Percentiles rank a stretch among this genome's conserved stretches.
Conservation (phyloP, 2,797 vertebrate genomes). For the Rhinogobio ventralis region DNA sequence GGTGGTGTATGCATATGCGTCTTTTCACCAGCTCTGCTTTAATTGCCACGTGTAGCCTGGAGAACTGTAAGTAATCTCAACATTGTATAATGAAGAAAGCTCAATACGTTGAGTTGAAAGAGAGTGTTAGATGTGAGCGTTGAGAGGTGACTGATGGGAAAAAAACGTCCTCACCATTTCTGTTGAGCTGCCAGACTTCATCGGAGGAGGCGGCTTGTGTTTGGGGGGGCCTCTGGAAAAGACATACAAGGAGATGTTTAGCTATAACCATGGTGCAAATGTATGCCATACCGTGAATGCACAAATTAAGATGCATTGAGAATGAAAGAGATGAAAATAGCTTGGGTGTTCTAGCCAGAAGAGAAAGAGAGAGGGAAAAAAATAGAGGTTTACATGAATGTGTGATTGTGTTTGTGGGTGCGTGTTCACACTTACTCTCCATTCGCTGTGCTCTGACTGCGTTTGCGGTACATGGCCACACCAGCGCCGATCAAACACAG, state of each 20-base stretch:
- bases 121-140: slow-evolving; percentile 57
- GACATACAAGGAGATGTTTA: slow-evolving; percentile 9
- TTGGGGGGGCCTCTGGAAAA: slow-evolving; percentile 76
- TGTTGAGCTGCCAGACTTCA: slow-evolving; percentile 74
- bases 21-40: slow-evolving; percentile 12
- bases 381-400: slow-evolving; percentile 23
- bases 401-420: slow-evolving; percentile 35
- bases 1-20: slow-evolving; percentile 3
- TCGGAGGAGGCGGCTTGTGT: slow-evolving; percentile 80
- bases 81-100: slow-evolving; percentile 41
- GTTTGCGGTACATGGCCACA: slow-evolving; percentile 69
- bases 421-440: slow-evolving; percentile 72
- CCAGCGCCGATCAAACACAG: slow-evolving; percentile 62
- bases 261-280: not conserved
- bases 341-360: slow-evolving; percentile 30
- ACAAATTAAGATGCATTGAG: slow-evolving; percentile 35
- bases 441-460: slow-evolving; percentile 55
- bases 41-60: slow-evolving; percentile 33
- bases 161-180: slow-evolving; percentile 75
- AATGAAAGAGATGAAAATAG: slow-evolving; percentile 33
- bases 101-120: not conserved
- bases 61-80: slow-evolving; percentile 30
- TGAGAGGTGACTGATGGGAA: slow-evolving; percentile 44
- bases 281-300: not conserved
- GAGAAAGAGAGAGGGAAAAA: not conserved